Evolutionary conservation across 2,113 vertebrate species (phyloP), one percentile per base, ranked within the genome.

Genomic region (Callocephalon fimbriatum): DNA sequence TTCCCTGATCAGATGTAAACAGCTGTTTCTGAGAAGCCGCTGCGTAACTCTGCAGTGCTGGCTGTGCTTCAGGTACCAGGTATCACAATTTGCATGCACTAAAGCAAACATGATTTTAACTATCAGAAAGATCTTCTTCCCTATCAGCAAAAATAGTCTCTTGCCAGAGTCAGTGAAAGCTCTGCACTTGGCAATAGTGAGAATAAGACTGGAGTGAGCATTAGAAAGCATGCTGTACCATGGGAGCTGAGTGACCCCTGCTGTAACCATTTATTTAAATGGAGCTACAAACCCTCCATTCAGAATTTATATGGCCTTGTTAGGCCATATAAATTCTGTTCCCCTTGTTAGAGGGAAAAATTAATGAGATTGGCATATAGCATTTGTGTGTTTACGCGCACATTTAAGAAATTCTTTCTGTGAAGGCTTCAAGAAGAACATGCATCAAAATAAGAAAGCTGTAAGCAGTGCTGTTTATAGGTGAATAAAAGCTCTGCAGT

Each of bases 321-420:
- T 13, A 40, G 40, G 40, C 40, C 40, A 40, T 40, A 40, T 40
- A 40, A 40, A 40, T 40, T 11, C 10, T 38, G 40, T 40, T 40
- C 12, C 40, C 40, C 40, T 40, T 40, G 40, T 40, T 40, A 40
- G 50, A 77, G 29, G 61, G 23, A 6, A 63, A 58, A 80, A 51
- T 1, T 37, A 31, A 66, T 2, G 2, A 37, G 61, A 78, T 3
- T 67, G 76, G 77, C 48, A 44, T 17, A 42, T 0, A 91, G 10
- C 21, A 47, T 84, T 93, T 83, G 17, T 70, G 71, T 40, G 75
- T 70, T 79, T 78, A 42, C 38, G n/a, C 45, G 50, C 32, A 63
- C 31, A 47, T 87, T 88, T 85, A 90, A 92, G 59, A 83, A 78
- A 90, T 68, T 82, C 35, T 18, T 71, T 70, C 88, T 35, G 25